phyloP scores from a whole-genome alignment of 1,140 invertebrate genomes.

The Danaus plexippus region DNA sequence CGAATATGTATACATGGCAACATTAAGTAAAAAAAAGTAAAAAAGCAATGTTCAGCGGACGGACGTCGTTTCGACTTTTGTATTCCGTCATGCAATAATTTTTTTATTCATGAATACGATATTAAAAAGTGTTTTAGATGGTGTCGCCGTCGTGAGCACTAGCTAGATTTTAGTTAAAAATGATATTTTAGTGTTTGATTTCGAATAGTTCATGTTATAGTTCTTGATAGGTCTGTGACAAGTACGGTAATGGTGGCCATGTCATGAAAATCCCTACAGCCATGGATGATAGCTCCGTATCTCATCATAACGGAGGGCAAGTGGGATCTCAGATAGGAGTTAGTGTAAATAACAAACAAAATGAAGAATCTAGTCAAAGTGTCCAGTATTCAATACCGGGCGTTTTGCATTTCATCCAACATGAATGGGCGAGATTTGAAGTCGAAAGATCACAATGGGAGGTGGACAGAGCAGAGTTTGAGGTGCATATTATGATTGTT shows the following conservation, averaged over 20 bases:
- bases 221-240: conserved; percentile 70
- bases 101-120: conserved; percentile 69
- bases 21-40: conserved; percentile 37
- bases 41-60: conserved; percentile 64
- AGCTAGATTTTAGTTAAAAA: conserved; percentile 60
- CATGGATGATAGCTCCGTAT: conserved; percentile 79
- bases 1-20: neutral
- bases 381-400: conserved; percentile 97
- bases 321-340: conserved; percentile 75
- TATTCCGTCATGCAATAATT: conserved; percentile 71
- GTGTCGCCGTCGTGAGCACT: conserved; percentile 56
- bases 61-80: conserved; percentile 70
- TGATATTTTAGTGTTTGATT: conserved; percentile 65
- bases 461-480: conserved; percentile 98
- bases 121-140: conserved; percentile 62
- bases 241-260: conserved; percentile 82
- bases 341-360: conserved; percentile 78
- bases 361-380: conserved; percentile 79
- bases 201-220: conserved; percentile 55
- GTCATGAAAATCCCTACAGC: conserved; percentile 82
- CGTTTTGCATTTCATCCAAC: conserved; percentile 99
- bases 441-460: conserved; percentile 99
- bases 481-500: conserved; percentile 76
- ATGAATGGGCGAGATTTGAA: conserved; percentile 99
- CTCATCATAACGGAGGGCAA: conserved; percentile 81